Conservation (phyloP, 2,113 vertebrate genomes). For the Corythaeola cristata region DNA sequence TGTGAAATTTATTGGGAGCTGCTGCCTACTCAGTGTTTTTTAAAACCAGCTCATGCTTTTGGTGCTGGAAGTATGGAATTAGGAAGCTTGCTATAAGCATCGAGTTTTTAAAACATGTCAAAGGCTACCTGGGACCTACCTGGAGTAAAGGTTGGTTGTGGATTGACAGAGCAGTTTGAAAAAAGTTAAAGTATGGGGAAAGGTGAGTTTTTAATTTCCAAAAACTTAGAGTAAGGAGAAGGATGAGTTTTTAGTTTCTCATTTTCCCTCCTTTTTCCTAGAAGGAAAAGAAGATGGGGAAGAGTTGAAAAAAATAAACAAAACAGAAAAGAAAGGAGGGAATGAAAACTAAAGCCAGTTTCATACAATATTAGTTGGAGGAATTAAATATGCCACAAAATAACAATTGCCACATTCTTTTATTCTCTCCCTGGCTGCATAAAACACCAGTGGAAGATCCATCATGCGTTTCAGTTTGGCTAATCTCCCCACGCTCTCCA, state of each 20-base stretch:
- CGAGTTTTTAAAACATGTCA: neutral
- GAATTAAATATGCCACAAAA: neutral
- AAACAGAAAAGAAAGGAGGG: neutral
- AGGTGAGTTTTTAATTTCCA: neutral
- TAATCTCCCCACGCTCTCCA: neutral
- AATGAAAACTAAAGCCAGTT: neutral
- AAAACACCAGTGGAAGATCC: neutral
- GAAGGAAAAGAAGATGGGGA: neutral
- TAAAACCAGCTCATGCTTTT: neutral
- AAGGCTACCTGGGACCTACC: neutral
- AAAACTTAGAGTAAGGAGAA: neutral
- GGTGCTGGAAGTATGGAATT: neutral
- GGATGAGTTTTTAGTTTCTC: neutral
- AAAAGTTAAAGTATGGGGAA: neutral
- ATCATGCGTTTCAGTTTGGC: neutral
- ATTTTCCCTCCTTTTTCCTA: neutral
- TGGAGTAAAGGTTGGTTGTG: neutral
- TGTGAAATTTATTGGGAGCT: conserved; percentile 22
- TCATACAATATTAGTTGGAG: neutral
- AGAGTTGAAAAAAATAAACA: neutral
- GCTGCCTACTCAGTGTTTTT: neutral
- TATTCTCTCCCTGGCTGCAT: neutral
- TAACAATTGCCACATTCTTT: neutral
- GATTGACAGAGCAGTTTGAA: neutral
- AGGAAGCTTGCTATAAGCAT: neutral